Percentiles rank a stretch among this genome's conserved stretches.
Evolutionary conservation across 2,797 vertebrate species (phyloP).

Genomic region (Acanthurus tractus): DNA sequence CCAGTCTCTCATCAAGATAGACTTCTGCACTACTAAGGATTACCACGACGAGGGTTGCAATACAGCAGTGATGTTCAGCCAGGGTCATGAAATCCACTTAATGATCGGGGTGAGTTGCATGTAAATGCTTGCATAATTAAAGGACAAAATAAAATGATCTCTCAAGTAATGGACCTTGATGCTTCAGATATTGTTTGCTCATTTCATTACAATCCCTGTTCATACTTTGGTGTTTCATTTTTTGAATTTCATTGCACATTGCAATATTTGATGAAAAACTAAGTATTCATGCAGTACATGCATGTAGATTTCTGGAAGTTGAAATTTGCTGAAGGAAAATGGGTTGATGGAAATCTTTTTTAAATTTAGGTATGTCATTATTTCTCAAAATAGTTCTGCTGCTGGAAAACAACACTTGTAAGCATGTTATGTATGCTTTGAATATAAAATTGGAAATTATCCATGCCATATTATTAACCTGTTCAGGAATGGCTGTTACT

Average conservation of each 20-base stretch:
- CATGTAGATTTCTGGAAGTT: neutral
- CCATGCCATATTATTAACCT: neutral
- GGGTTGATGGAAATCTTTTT: no score
- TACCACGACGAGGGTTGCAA: conserved; percentile 88
- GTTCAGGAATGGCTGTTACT: no score
- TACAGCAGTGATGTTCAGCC: conserved; percentile 83
- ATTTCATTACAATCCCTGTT: no score
- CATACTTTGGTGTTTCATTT: no score
- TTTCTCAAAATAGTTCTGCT: neutral
- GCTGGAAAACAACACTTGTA: neutral
- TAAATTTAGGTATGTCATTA: no score
- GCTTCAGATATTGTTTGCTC: conserved; percentile 5
- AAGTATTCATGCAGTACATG: no score
- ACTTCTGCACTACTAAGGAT: conserved; percentile 87
- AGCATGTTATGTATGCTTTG: neutral
- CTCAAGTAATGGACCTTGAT: neutral
- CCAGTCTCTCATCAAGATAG: conserved; percentile 89
- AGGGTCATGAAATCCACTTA: conserved; percentile 83
- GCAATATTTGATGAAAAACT: neutral
- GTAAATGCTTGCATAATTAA: conserved; percentile 1
- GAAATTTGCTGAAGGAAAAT: neutral
- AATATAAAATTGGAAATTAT: neutral
- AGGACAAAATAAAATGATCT: neutral
- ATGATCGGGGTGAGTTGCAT: conserved; percentile 86
- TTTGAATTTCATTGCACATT: no score